phyloP scores from a whole-genome alignment of 1,140 invertebrate species.

The Drosophila ambigua region DNA sequence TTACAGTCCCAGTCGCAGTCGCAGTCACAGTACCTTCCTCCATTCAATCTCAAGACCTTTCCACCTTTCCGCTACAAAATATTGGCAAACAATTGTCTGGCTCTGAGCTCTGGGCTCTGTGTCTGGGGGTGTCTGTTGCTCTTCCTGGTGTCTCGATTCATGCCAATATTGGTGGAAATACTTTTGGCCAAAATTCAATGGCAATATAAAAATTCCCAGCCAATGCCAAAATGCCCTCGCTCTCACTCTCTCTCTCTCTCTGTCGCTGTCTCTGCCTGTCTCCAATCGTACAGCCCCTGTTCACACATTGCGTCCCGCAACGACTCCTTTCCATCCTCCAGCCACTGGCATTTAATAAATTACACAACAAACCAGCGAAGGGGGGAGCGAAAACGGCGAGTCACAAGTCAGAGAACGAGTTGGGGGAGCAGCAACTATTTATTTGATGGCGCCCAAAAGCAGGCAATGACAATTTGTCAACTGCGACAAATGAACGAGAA shows the following conservation, averaged over 20 bases:
- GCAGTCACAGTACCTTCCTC: neutral
- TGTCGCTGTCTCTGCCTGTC: too few species aligned
- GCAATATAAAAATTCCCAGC: constrained; percentile 76
- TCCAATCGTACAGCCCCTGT: too few species aligned
- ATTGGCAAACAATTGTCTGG: constrained; percentile 52
- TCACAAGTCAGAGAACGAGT: neutral
- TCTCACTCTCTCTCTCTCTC: neutral
- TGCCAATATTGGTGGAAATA: constrained; percentile 61
- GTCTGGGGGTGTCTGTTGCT: too few species aligned
- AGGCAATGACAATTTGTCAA: constrained; percentile 69
- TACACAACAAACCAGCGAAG: constrained; percentile 52
- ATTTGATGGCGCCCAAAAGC: constrained; percentile 60
- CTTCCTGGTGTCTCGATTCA: constrained; percentile 9
- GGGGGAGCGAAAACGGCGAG: constrained; percentile 3
- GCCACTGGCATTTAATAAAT: constrained; percentile 66
- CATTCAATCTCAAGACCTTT: neutral
- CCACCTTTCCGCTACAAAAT: constrained; percentile 42
- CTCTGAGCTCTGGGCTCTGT: constrained; percentile 8
- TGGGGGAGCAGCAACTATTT: constrained; percentile 40
- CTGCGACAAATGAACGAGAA: constrained; percentile 55
- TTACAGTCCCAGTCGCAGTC: neutral
- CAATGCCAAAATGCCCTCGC: constrained; percentile 46
- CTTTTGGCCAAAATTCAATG: constrained; percentile 53
- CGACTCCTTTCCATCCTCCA: neutral
- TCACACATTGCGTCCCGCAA: too few species aligned